Evolutionary conservation across 2,888 invertebrate genomes (phyloP).

Genomic region (Atethmia centrago): DNA sequence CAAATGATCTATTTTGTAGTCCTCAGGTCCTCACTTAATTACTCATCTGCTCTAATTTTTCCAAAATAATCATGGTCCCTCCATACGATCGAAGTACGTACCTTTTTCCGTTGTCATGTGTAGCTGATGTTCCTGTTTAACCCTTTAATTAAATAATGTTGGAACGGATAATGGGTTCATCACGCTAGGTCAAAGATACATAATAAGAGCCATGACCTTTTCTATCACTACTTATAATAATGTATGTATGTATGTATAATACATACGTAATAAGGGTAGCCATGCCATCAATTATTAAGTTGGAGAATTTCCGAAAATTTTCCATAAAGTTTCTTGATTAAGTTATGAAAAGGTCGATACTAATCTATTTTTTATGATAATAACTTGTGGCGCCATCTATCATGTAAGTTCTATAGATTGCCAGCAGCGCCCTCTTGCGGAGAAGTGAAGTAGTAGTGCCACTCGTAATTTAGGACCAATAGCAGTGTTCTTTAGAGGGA

Average conservation of each 20-base stretch:
- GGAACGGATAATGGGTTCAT: conserved; percentile 35
- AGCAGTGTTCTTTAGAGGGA: background rate
- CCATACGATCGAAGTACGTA: background rate
- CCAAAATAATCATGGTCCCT: background rate
- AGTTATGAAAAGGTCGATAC: conserved; percentile 34
- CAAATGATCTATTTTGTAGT: background rate
- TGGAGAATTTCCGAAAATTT: conserved; percentile 17
- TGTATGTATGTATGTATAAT: too few relatives aligned
- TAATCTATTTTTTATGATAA: conserved; percentile 38
- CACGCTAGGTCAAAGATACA: conserved; percentile 25
- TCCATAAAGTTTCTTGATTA: conserved; percentile 26
- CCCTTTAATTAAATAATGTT: conserved; percentile 28
- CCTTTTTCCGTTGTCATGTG: background rate
- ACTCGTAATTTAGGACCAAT: background rate
- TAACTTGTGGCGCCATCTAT: conserved; percentile 30
- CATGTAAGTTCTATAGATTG: background rate
- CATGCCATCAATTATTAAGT: conserved; percentile 29
- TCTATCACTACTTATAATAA: background rate
- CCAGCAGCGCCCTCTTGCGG: conserved; percentile 32
- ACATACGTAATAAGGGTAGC: conserved; percentile 20
- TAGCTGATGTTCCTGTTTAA: conserved; percentile 22
- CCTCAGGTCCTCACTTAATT: background rate
- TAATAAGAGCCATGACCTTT: background rate
- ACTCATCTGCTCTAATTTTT: background rate
- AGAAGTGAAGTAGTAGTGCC: background rate